These are phyloP conservation scores for Hyperoplus immaculatus DNA, from an alignment of 2,797 vertebrate genomes.

Conservation along the genomic window DNA sequence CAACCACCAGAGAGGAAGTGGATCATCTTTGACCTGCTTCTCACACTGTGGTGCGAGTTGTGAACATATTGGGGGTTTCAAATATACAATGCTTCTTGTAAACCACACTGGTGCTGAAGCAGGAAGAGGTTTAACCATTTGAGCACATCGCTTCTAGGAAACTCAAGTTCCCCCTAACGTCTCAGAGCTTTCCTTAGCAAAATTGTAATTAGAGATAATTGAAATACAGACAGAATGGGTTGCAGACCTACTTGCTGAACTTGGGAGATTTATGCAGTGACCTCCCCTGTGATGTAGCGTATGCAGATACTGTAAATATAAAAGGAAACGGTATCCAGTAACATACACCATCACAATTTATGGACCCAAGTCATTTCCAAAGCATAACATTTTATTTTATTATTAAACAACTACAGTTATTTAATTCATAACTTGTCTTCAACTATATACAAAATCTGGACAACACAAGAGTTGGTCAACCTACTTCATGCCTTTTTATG, in stretches of 20 bases:
- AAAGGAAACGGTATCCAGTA: neutral
- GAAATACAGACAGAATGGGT: neutral
- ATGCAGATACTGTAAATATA: neutral
- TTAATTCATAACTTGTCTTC: constrained; percentile 10
- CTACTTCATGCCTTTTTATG: neutral
- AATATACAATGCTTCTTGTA: constrained; percentile 22
- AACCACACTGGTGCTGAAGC: neutral
- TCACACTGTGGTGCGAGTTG: neutral
- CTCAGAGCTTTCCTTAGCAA: fast-evolving
- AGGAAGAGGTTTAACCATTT: neutral
- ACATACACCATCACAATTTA: neutral
- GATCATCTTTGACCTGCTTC: neutral
- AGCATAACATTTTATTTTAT: constrained; percentile 45
- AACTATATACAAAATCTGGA: constrained; percentile 65
- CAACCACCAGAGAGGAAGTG: neutral
- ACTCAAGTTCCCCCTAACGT: neutral
- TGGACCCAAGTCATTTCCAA: neutral
- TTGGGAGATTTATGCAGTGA: neutral
- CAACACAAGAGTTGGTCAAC: neutral
- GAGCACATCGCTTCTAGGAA: constrained; percentile 16
- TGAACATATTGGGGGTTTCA: neutral
- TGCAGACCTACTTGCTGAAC: too few species aligned
- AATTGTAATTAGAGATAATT: neutral
- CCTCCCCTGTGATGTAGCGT: neutral
- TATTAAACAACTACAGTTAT: constrained; percentile 32